phyloP scores from a whole-genome alignment of 1,140 invertebrate species.

The Sycobia sp. region DNA sequence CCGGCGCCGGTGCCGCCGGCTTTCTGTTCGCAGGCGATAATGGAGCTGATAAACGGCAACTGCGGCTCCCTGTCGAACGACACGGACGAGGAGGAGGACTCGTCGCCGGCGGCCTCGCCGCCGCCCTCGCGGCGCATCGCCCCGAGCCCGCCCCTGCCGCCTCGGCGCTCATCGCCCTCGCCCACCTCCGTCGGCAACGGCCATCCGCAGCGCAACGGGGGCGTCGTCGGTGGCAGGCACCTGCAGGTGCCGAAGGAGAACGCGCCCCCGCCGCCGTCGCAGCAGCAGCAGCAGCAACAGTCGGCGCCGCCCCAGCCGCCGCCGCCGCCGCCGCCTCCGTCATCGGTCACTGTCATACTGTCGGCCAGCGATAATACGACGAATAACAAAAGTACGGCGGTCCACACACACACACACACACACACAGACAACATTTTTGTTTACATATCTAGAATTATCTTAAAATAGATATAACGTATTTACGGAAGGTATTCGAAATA shows the following conservation, averaged over 20 bases:
- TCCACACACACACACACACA: no score
- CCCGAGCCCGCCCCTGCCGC: conserved; percentile 69
- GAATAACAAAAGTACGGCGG: conserved; percentile 56
- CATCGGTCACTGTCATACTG: conserved; percentile 53
- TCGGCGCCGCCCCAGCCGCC: conserved; percentile 36
- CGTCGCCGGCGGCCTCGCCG: conserved; percentile 65
- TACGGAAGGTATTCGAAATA: no score
- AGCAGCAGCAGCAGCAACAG: conserved; percentile 49
- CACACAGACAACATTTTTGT: background rate
- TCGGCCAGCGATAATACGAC: conserved; percentile 48
- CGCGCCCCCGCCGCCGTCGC: conserved; percentile 55
- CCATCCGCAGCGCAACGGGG: conserved; percentile 37
- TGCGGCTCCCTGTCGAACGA: conserved; percentile 55
- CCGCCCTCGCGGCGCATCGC: conserved; percentile 53
- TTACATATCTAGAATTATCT: no score
- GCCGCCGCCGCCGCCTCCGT: conserved; percentile 40
- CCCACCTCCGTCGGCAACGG: conserved; percentile 50
- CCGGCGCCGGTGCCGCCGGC: no score
- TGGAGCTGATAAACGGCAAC: conserved; percentile 57
- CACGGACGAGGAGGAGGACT: conserved; percentile 54
- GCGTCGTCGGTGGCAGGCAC: no score
- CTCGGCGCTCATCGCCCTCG: conserved; percentile 68
- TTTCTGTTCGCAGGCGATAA: conserved; percentile 54
- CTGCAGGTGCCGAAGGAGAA: conserved; percentile 63
- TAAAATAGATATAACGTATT: no score